Conservation (phyloP, 2,797 vertebrate genomes). For the Arrhamphus sclerolepis region DNA sequence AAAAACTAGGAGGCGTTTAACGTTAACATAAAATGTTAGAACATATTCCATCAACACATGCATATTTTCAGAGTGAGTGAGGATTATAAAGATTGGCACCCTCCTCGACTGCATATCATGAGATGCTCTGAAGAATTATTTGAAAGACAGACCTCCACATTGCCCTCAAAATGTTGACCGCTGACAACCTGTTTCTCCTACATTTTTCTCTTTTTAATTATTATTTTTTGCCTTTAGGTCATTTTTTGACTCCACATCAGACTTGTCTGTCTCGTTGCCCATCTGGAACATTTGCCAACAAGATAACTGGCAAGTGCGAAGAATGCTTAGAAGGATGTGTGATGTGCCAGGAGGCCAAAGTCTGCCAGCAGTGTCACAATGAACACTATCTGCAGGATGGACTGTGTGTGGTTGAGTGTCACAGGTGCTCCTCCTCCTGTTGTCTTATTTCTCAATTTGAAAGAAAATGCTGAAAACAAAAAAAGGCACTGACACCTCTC, state of each 20-base stretch:
- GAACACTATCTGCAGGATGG: conserved; percentile 83
- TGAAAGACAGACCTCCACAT: too few relatives aligned
- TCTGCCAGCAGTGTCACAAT: conserved; percentile 81
- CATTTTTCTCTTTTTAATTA: conserved; percentile 1
- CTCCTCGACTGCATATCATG: too few relatives aligned
- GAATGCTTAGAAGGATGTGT: conserved; percentile 78
- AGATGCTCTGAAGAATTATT: too few relatives aligned
- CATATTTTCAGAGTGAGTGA: neutral
- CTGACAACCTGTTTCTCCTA: too few relatives aligned
- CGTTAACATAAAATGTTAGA: neutral
- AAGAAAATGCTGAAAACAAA: neutral
- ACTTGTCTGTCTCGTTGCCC: conserved; percentile 82
- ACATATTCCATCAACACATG: neutral
- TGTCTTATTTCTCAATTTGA: conserved; percentile 1
- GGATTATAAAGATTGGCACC: neutral
- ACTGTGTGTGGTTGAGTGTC: conserved; percentile 83
- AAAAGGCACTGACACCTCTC: neutral
- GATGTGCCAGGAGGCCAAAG: conserved; percentile 56
- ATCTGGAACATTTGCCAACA: conserved; percentile 79
- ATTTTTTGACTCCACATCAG: conserved; percentile 62
- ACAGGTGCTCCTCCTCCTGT: conserved; percentile 75
- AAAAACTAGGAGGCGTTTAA: neutral
- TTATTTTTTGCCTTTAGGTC: conserved; percentile 40
- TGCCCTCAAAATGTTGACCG: too few relatives aligned
- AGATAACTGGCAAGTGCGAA: conserved; percentile 80